Evolutionary conservation across 2,888 invertebrate genomes (phyloP).

Genomic region (Cancer borealis): DNA sequence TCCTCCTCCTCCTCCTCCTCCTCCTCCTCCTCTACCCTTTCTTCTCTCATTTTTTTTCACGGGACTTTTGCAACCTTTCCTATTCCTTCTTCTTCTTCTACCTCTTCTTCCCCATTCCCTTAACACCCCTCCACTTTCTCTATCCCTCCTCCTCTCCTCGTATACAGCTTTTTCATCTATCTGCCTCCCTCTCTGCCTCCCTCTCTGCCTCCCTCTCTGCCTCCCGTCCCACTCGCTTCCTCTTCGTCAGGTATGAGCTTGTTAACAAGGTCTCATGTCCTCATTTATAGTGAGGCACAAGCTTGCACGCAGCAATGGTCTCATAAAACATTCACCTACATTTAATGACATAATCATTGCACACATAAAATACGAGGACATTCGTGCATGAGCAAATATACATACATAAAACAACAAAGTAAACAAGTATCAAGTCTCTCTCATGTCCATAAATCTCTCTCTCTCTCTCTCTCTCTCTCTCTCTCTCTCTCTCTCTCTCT

Average conservation of each 20-base stretch:
- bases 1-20: background rate
- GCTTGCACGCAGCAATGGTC: conserved; percentile 29
- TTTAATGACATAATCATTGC: conserved; percentile 23
- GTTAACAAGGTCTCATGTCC: conserved; percentile 24
- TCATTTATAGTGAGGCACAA: background rate
- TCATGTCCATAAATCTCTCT: conserved; percentile 23
- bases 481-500: conserved; percentile 20
- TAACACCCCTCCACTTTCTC: too few species aligned
- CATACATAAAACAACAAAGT: conserved; percentile 29
- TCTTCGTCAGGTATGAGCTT: background rate
- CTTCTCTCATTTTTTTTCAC: background rate
- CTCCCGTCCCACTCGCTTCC: background rate
- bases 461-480: conserved; percentile 26
- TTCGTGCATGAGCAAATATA: conserved; percentile 24
- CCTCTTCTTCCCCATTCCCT: background rate
- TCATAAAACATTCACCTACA: conserved; percentile 33
- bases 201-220: background rate
- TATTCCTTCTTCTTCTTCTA: background rate
- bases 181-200: background rate
- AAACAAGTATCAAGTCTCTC: conserved; percentile 30
- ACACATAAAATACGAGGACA: conserved; percentile 34
- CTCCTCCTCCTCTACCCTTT: background rate
- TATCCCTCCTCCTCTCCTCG: background rate
- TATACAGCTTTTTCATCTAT: too few species aligned
- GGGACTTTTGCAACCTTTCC: background rate